Base-by-base conservation (phyloP, 64 coral and sea anemone genomes). In the Actinia tenebrosa region DNA sequence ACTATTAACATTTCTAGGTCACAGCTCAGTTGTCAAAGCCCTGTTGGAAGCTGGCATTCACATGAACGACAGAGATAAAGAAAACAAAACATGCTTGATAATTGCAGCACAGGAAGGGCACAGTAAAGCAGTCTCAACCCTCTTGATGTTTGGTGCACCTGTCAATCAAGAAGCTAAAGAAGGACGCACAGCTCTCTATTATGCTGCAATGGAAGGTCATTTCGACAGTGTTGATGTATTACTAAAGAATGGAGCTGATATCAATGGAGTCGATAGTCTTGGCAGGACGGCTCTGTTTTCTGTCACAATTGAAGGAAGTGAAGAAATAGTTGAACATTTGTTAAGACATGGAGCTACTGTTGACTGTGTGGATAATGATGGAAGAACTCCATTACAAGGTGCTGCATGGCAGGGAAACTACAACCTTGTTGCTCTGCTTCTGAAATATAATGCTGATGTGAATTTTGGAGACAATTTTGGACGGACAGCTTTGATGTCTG, bases 401-500 rank as follows among this genome's bases (percentile, higher is more conserved):
- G 94, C 91, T 3, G 87, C 95, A 60, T 98, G 91, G 95, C 86
- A 91, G 64, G 95, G 95, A 0, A 43, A 63, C 42, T 94, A 93
- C 63, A 89, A 98, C 58, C 83, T 98, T 64, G 91, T 94, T 64
- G 87, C 93, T 53, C 54, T 98, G 43, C 93, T 98, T 43, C 79
- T 91, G 0, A 88, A 98, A 42, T 89, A 83, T 83, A 87, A 87
- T 88, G 94, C 94, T 46, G 80, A 79, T 85, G 91, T 96, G 0
- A 90, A 96, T 90, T 86, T 93, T 45, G n/a, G 83, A 22, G 94
- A 96, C 68, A 77, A 78, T 23, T 82, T 85, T 80, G 88, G 87
- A 37, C 94, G 94, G n/a, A 96, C 94, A 82, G 94, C 94, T 50
- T 87, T 96, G 8, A 96, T 96, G 94, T 96, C 94, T 22, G 94